Percentiles rank a stretch among this genome's conserved stretches.
phyloP scores from a whole-genome alignment of 2,888 invertebrate genomes.

The Carterocephalus palaemon region DNA sequence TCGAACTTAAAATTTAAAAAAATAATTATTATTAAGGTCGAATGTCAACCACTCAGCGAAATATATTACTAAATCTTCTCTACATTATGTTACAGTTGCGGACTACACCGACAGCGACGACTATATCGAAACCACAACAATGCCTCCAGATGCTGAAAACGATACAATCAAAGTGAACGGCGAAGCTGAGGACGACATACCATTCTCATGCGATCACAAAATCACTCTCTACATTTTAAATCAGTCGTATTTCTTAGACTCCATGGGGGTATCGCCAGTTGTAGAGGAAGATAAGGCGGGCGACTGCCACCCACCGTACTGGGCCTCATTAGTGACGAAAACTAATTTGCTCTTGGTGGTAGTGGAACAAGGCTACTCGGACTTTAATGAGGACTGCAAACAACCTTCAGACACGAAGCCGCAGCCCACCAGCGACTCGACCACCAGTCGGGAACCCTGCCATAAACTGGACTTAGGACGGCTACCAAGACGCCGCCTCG shows the following conservation, averaged over 20 bases:
- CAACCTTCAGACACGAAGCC: slow-evolving; percentile 82
- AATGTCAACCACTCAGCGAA: too few species aligned
- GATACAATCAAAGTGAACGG: slow-evolving; percentile 50
- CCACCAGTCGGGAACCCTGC: slow-evolving; percentile 81
- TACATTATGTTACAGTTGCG: too few species aligned
- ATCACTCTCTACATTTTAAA: slow-evolving; percentile 84
- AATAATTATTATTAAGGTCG: too few species aligned
- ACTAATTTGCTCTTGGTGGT: slow-evolving; percentile 89
- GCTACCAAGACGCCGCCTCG: slow-evolving; percentile 82
- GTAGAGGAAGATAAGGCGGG: slow-evolving; percentile 49
- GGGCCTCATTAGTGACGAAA: slow-evolving; percentile 84
- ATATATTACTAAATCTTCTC: too few species aligned
- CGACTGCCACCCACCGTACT: slow-evolving; percentile 74
- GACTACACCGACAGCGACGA: slow-evolving; percentile 15
- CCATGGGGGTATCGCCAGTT: slow-evolving; percentile 50
- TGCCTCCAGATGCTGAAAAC: slow-evolving; percentile 35
- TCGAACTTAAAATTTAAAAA: too few species aligned
- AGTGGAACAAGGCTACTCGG: slow-evolving; percentile 71
- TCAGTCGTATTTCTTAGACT: slow-evolving; percentile 72
- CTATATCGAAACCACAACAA: slow-evolving; percentile 36
- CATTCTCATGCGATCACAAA: slow-evolving; percentile 85
- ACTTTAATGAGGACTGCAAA: slow-evolving; percentile 45
- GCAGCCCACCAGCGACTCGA: slow-evolving; percentile 52
- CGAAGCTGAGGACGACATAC: slow-evolving; percentile 59
- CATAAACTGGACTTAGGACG: slow-evolving; percentile 86